Evolutionary conservation across 2,797 vertebrate genomes (phyloP).

Genomic region (Acropternis orthonyx): DNA sequence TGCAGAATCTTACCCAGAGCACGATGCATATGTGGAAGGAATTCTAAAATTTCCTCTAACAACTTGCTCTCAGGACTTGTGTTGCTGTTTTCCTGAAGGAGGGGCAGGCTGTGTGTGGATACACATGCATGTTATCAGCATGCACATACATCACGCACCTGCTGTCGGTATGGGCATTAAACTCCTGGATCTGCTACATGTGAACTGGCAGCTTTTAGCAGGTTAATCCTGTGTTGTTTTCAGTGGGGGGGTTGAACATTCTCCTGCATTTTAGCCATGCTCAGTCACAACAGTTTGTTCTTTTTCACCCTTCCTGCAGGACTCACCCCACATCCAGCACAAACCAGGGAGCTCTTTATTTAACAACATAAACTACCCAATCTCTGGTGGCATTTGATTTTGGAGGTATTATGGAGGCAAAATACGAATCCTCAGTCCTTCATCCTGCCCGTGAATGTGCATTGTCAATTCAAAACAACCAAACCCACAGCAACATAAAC

Average conservation of each 20-base stretch:
- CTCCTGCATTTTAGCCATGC: neutral
- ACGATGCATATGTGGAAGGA: slow-evolving; percentile 25
- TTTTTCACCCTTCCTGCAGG: neutral
- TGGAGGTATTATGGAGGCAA: neutral
- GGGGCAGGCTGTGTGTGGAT: neutral
- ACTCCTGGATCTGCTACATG: neutral
- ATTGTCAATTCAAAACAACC: neutral
- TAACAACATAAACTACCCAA: neutral
- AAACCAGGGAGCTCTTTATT: neutral
- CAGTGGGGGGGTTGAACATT: neutral
- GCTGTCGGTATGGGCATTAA: neutral
- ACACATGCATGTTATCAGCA: neutral
- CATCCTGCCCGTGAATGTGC: neutral
- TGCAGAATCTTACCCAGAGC: slow-evolving; percentile 40
- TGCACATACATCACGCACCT: neutral
- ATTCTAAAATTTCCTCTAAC: slow-evolving; percentile 29
- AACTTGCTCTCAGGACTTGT: neutral
- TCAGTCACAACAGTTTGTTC: neutral
- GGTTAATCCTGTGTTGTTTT: neutral
- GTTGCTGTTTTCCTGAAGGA: neutral
- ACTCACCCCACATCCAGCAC: neutral
- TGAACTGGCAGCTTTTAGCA: neutral
- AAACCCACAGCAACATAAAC: neutral
- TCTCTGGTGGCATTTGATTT: neutral
- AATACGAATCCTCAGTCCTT: neutral